These are phyloP conservation scores for Cheiracanthium punctorium DNA, from an alignment of 2,888 invertebrate genomes.

Conservation along the genomic window DNA sequence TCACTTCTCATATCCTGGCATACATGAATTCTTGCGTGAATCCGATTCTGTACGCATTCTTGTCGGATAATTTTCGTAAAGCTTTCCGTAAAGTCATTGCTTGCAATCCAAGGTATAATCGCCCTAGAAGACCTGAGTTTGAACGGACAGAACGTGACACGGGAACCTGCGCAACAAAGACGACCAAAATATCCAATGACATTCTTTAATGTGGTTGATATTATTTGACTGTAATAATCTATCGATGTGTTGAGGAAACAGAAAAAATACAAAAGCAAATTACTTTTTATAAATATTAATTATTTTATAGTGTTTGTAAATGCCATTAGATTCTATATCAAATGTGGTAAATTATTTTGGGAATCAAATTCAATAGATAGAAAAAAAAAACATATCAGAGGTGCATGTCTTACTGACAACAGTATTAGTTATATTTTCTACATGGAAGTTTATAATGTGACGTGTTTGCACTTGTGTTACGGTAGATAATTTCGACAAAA, in stretches of 20 bases:
- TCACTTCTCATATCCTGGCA: conserved; percentile 78
- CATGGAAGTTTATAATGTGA: neutral
- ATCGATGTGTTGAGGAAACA: neutral
- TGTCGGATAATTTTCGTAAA: conserved; percentile 94
- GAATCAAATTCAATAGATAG: neutral
- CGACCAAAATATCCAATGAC: conserved; percentile 65
- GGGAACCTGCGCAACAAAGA: conserved; percentile 58
- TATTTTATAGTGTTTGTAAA: neutral
- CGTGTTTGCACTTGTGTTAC: too few relatives aligned
- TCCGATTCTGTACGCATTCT: conserved; percentile 94
- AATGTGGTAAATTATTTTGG: neutral
- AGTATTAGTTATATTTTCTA: neutral
- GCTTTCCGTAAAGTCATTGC: conserved; percentile 82
- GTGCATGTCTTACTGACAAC: neutral
- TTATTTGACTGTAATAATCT: neutral
- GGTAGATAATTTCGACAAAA: too few relatives aligned
- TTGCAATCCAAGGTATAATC: conserved; percentile 59
- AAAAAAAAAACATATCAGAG: neutral
- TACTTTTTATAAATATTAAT: neutral
- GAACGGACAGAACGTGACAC: conserved; percentile 57
- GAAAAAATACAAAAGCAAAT: neutral
- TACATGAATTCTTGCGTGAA: conserved; percentile 97
- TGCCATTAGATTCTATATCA: neutral
- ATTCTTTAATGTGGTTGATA: conserved; percentile 45
- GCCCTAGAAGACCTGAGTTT: conserved; percentile 17